Evolutionary conservation across 2,113 vertebrate genomes (phyloP).

Genomic region (Megaptera novaeangliae): DNA sequence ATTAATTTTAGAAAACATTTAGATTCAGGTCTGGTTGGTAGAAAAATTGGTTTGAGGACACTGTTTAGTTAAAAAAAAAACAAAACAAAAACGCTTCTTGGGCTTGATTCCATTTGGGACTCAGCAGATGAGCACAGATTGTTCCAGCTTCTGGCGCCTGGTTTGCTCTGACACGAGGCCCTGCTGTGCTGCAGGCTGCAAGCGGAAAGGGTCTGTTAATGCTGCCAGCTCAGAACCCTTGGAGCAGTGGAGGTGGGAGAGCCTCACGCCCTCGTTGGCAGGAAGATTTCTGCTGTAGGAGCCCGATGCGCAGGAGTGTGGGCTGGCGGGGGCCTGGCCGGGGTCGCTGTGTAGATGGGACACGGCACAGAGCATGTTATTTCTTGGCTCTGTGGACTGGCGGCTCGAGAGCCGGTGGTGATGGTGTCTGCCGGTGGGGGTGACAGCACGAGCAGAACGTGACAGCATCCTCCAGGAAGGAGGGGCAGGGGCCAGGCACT

Average conservation of each 20-base stretch:
- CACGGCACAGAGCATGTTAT: not conserved
- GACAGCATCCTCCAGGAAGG: slow-evolving; percentile 37
- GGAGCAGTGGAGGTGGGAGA: not conserved
- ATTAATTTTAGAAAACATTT: not conserved
- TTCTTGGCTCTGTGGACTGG: slow-evolving; percentile 7
- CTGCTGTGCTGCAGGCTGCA: not conserved
- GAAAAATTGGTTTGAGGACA: not conserved
- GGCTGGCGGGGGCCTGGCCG: not conserved
- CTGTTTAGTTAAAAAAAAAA: not conserved
- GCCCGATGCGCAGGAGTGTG: not conserved
- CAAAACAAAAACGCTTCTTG: not conserved
- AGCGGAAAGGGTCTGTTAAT: not conserved
- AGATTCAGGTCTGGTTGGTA: not conserved
- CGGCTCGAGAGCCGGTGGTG: slow-evolving; percentile 32
- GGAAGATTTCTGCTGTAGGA: not conserved
- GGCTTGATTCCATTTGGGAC: not conserved
- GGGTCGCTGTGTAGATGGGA: not conserved
- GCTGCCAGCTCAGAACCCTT: not conserved
- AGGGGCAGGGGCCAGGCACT: slow-evolving; percentile 40
- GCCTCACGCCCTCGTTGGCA: not conserved
- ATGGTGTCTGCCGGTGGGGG: slow-evolving; percentile 64
- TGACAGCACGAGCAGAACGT: slow-evolving; percentile 42
- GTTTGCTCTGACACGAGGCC: not conserved
- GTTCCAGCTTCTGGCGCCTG: not conserved
- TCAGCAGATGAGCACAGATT: not conserved